phyloP scores from a whole-genome alignment of 1,140 invertebrate species.

The Panulirus ornatus region DNA sequence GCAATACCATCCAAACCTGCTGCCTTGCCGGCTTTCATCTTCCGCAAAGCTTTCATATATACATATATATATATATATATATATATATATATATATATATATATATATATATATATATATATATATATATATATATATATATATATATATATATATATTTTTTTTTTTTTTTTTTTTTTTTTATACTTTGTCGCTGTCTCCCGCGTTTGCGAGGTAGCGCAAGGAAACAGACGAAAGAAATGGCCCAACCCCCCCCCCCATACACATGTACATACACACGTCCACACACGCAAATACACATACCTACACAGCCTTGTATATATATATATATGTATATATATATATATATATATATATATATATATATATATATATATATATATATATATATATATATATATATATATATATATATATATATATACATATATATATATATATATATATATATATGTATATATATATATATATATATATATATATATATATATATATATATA shows the following conservation, averaged over 20 bases:
- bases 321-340: background rate
- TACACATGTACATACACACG: too few relatives aligned
- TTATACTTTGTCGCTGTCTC: too few relatives aligned
- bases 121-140: background rate
- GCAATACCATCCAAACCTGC: too few relatives aligned
- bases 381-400: slow-evolving; percentile 4
- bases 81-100: background rate
- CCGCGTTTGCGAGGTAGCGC: too few relatives aligned
- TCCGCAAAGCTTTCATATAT: too few relatives aligned
- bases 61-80: background rate
- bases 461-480: slow-evolving; percentile 14
- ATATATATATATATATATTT: background rate
- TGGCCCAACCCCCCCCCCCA: too few relatives aligned
- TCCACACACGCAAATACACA: too few relatives aligned
- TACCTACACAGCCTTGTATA: background rate
- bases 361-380: background rate
- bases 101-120: background rate
- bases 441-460: slow-evolving; percentile 11
- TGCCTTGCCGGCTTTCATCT: too few relatives aligned
- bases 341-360: background rate
- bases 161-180: background rate
- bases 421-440: slow-evolving; percentile 11
- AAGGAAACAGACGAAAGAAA: too few relatives aligned
- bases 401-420: slow-evolving; percentile 14
- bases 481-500: slow-evolving; percentile 14